Evolutionary conservation across 2,113 vertebrate species (phyloP), one percentile per base, ranked within the genome.

Genomic region (Xiphias gladius): DNA sequence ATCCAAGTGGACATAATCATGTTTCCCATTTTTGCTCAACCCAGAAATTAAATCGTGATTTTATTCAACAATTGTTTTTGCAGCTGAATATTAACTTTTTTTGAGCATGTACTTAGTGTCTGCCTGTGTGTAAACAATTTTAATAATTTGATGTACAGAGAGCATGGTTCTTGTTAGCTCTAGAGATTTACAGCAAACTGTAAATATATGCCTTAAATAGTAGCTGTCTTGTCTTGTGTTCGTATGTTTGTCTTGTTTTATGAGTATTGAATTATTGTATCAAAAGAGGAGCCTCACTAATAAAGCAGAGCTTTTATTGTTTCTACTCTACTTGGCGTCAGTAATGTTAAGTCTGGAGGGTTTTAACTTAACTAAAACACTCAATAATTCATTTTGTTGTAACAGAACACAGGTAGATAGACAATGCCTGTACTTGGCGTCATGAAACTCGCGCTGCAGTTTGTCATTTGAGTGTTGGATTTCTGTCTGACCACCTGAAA

Each of bases 241-340:
- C 30, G 66, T 85, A 66, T 80, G 85, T 92, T 59, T 82, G 83
- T 88, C 74, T 86, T 87, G 67, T 87, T 91, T 90, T 80, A 88
- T 88, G 76, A 73, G 85, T 69, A 72, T 22, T 84, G 67, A 77
- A 74, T 73, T 59, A 85, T 75, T 91, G 84, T 90, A 59, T 79
- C 68, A 88, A 84, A 91, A 89, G 76, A 85, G 35, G 67, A 82
- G 41, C 78, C 75, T 77, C 81, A 76, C 61, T 89, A 80, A 88
- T 82, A 82, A 90, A 83, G 82, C 84, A 88, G 68, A 88, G 84
- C 82, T 85, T 91, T 91, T 84, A 82, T 87, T 91, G 84, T 87
- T 88, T 90, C 70, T 76, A 80, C 64, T 84, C 22, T 46, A 72
- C 66, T 77, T 73, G 32, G 55, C 61, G 22, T 86, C 72, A 48